Evolutionary conservation across 2,888 invertebrate species (phyloP).

Genomic region (Meiosimyza platycephala): DNA sequence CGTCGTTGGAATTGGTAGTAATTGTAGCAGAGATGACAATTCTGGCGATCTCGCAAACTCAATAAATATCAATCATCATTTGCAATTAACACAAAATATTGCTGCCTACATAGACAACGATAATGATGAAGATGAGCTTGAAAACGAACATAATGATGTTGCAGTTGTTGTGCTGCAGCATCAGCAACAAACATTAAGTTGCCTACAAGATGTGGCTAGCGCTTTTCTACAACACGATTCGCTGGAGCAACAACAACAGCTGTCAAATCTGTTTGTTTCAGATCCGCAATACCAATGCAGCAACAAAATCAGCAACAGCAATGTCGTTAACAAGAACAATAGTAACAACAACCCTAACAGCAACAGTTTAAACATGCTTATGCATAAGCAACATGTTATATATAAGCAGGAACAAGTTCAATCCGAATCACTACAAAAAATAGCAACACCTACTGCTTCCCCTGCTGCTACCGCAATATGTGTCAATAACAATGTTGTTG

Average conservation of each 20-base stretch:
- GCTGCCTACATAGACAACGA: constrained; percentile 5
- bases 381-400: constrained; percentile 11
- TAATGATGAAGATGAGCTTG: constrained; percentile 39
- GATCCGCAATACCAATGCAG: constrained; percentile 7
- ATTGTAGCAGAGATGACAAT: background rate
- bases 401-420: background rate
- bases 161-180: background rate
- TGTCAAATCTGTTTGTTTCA: constrained; percentile 1
- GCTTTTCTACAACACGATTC: background rate
- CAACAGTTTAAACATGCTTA: background rate
- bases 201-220: too few relatives aligned
- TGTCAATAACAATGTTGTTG: constrained; percentile 44
- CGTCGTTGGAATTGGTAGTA: background rate
- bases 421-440: too few relatives aligned
- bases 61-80: constrained; percentile 36
- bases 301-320: constrained; percentile 6
- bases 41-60: constrained; percentile 8
- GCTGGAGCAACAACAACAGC: constrained; percentile 5
- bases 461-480: constrained; percentile 39
- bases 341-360: background rate
- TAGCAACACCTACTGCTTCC: constrained; percentile 1
- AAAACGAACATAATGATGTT: background rate
- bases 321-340: background rate
- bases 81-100: constrained; percentile 15
- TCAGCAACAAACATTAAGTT: background rate